Evolutionary conservation across 2,888 invertebrate genomes (phyloP), one percentile per base, ranked within the genome.

Genomic region (Athetis lepigone): DNA sequence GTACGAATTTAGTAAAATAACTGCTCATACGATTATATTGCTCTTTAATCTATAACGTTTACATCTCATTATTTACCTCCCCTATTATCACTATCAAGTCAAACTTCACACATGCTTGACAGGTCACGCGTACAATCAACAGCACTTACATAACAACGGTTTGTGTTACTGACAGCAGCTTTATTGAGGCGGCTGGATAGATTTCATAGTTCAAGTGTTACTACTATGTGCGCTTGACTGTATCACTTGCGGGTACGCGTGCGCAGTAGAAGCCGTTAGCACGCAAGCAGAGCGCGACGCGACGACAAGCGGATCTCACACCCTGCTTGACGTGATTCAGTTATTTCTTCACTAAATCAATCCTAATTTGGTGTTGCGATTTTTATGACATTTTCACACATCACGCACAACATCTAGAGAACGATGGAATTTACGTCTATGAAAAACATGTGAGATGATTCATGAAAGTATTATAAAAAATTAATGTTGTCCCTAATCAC

Each of bases 231-330:
- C 33, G 33, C 4, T 8, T 33, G 13, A 33, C 33, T 13, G 33
- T 33, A 33, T 33, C 58, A 25, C 27, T 29, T 39, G 45, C 58
- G 13, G 13, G 46, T 42, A 59, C 50, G 47, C 72, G 72, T 33
- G 33, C 33, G 33, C 33, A 13, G 13, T 33, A 33, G 33, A 33
- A 33, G 55, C 42, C 50, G 63, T 63, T 64, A 68, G 67, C 13
- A 6, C 25, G 59, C 19, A 77, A 77, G 21, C 73, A 77, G 77
- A 77, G 73, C 77, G 61, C 27, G 64, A 65, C 76, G 23, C 19
- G 39, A 49, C 43, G 49, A 58, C 58, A 60, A 33, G 58, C 60
- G 71, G 76, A 75, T 64, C 64, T 66, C 33, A 45, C 27, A 57
- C 75, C 70, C 71, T 67, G 52, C 45, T 37, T 16, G 9, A 33